Conservation (phyloP, 2,797 vertebrate genomes). For the Fistularia tabacaria region DNA sequence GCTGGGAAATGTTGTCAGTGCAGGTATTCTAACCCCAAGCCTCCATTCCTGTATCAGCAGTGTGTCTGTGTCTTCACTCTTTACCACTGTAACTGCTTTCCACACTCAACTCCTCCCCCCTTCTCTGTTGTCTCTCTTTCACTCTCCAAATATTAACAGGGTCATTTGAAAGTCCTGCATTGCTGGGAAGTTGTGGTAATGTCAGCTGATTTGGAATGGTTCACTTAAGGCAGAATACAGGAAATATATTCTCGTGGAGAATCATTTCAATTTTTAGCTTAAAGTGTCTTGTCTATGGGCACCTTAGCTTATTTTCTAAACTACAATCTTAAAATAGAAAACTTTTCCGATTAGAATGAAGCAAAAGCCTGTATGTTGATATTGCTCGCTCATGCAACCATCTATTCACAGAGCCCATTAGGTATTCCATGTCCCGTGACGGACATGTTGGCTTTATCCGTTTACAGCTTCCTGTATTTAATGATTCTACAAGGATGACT, state of each 20-base stretch:
- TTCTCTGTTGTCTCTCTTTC: slow-evolving; percentile 33
- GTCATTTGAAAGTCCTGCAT: slow-evolving; percentile 53
- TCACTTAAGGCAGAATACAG: slow-evolving; percentile 5
- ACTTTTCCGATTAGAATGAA: slow-evolving; percentile 4
- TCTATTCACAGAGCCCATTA: slow-evolving; percentile 7
- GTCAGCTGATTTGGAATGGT: slow-evolving; percentile 27
- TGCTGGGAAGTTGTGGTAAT: slow-evolving; percentile 47
- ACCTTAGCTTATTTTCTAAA: too few species aligned
- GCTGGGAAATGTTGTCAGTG: slow-evolving; percentile 47
- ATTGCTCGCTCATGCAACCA: slow-evolving; percentile 14
- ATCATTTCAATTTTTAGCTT: too few species aligned
- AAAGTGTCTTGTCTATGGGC: too few species aligned
- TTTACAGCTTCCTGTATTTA: slow-evolving; percentile 30
- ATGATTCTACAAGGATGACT: slow-evolving; percentile 42
- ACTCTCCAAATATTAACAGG: slow-evolving; percentile 53
- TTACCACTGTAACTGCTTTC: not conserved
- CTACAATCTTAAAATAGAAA: slow-evolving; percentile 8
- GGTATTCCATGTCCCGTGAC: slow-evolving; percentile 12
- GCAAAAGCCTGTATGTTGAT: slow-evolving; percentile 18
- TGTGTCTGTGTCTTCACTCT: slow-evolving; percentile 16
- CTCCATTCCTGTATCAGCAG: slow-evolving; percentile 15
- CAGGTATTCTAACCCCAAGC: not conserved
- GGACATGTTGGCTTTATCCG: slow-evolving; percentile 13
- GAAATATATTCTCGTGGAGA: slow-evolving; percentile 10
- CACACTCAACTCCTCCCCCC: slow-evolving; percentile 1